Evolutionary conservation across 2,888 invertebrate genomes (phyloP).

Genomic region (Eupithecia subfuscata): DNA sequence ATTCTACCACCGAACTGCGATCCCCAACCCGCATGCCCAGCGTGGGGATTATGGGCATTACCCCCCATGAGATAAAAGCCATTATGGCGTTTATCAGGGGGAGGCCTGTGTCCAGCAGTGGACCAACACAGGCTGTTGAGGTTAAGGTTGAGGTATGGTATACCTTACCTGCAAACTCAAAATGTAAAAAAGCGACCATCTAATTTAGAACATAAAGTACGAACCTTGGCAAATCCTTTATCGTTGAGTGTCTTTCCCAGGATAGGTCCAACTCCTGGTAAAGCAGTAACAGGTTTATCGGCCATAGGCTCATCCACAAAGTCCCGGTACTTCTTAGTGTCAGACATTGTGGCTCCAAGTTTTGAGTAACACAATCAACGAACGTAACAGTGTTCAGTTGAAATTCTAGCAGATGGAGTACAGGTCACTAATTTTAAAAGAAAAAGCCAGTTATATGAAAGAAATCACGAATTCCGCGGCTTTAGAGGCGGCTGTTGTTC

Average conservation of each 20-base stretch:
- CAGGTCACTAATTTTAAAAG: too few relatives aligned
- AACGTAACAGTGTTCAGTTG: not conserved
- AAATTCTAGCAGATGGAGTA: too few relatives aligned
- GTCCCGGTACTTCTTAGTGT: constrained; percentile 96
- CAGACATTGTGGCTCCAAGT: constrained; percentile 86
- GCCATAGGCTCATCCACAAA: constrained; percentile 98
- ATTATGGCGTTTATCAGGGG: too few relatives aligned
- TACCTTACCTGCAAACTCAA: constrained; percentile 6
- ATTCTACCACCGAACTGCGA: too few relatives aligned
- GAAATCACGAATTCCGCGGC: not conserved
- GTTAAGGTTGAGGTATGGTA: too few relatives aligned
- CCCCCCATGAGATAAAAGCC: too few relatives aligned
- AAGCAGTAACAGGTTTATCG: constrained; percentile 95
- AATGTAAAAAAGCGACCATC: not conserved
- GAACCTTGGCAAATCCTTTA: constrained; percentile 97
- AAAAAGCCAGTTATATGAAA: not conserved
- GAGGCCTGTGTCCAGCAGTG: too few relatives aligned
- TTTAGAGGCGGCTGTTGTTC: not conserved
- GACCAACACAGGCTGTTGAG: too few relatives aligned
- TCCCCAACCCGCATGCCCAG: too few relatives aligned
- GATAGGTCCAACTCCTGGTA: constrained; percentile 98
- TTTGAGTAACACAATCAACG: not conserved
- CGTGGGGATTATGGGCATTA: too few relatives aligned
- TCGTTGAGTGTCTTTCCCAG: constrained; percentile 93
- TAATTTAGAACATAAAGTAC: constrained; percentile 25